phyloP scores from a whole-genome alignment of 2,797 vertebrate species.

The Arnoldichthys spilopterus region DNA sequence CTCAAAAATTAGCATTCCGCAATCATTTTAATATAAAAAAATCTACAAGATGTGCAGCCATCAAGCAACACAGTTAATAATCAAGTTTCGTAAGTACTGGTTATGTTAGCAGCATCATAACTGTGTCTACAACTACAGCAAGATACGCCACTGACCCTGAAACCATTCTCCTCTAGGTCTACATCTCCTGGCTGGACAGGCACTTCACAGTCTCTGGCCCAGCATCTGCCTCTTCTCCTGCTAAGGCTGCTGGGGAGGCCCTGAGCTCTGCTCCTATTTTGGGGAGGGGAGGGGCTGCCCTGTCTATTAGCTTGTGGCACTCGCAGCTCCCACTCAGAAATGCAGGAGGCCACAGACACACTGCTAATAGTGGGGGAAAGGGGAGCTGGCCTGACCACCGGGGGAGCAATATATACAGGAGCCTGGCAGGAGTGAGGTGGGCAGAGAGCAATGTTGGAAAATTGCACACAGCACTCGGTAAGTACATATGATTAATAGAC shows the following conservation, averaged over 20 bases:
- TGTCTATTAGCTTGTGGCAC: conserved; percentile 75
- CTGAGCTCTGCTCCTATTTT: conserved; percentile 71
- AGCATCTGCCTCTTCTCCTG: conserved; percentile 79
- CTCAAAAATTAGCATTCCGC: neutral
- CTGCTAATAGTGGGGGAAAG: conserved; percentile 61
- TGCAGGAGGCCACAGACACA: conserved; percentile 91
- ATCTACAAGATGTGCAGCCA: conserved; percentile 11
- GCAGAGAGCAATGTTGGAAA: conserved; percentile 70
- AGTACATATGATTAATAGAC: conserved; percentile 52
- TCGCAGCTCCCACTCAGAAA: conserved; percentile 93
- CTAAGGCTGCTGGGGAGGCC: conserved; percentile 72
- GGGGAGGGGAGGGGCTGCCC: conserved; percentile 62
- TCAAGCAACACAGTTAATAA: conserved; percentile 12
- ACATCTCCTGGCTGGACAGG: conserved; percentile 73
- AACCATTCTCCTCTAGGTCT: conserved; percentile 81
- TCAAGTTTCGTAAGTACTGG: neutral
- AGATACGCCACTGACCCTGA: conserved; percentile 85
- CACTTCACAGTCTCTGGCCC: conserved; percentile 75
- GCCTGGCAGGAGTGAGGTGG: conserved; percentile 66
- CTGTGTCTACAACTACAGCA: conserved; percentile 54
- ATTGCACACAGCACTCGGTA: conserved; percentile 54
- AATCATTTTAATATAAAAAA: conserved; percentile 4
- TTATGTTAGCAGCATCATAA: conserved; percentile 17
- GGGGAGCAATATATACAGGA: conserved; percentile 68
- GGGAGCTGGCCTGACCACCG: conserved; percentile 4